Base-by-base conservation (phyloP, 2,888 invertebrate species). In the Altica lythri region DNA sequence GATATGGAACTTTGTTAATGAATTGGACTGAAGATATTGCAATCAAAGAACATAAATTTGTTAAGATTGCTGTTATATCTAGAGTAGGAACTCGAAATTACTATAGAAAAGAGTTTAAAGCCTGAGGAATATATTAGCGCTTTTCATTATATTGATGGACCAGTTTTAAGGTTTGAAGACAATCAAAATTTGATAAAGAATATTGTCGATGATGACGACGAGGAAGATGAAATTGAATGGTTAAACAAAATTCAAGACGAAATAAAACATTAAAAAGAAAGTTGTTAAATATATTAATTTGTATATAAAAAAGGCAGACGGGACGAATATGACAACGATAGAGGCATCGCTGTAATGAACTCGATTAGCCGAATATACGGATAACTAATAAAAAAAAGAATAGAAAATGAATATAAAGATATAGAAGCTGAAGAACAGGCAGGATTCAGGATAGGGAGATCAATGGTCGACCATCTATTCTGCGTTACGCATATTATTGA, bases 1-100 rank as follows among this genome's bases (percentile, higher is more conserved):
- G 99, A 0, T 98, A 94, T 74, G 99, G 99, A 2, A 93, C 90
- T 83, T 79, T 98, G n/a, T 78, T 99, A 1, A 99, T 99, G 97
- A 95, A 98, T 76, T 95, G 96, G 78, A 98, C 99, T 0, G 98
- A 96, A 72, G 80, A 93, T 43, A 98, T 99, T 48, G 93, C 99
- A 0, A 79, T 79, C 18, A 88, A 90, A 60, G 99, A 98, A 72
- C 97, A 98, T 72, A 86, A 88, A 25, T 95, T 96, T 2, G 81
- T 80, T 45, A 99, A 97, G 76, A 89, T 99, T 55, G 91, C 94
- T 4, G 98, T 99, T 30, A 99, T 99, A 67, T 98, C 97, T 14
- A 19, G 99, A 10, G 96, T 99, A 6, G 99, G 98, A 4, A 99
- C 98, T 0, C 83, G 99, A 62, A 95, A 98, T 73, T 99, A 99